Base-by-base conservation (phyloP, 2,888 invertebrate genomes). In the Luffia ferchaultella region DNA sequence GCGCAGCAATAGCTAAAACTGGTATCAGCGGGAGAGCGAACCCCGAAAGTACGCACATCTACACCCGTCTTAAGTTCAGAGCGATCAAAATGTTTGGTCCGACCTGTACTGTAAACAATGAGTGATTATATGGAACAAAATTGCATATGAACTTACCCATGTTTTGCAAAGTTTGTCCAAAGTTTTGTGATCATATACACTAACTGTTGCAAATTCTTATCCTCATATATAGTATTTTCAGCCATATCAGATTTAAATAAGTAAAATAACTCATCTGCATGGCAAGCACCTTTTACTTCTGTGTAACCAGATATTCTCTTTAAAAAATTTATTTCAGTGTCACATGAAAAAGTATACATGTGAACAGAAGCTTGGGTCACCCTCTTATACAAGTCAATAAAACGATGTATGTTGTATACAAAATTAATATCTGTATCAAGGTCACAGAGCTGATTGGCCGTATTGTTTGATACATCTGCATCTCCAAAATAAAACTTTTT, bases 141-240 rank as follows among this genome's bases (percentile, higher is more conserved):
- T 45, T 46, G 47, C 42, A 44, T 50, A 46, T 44, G 41, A 20
- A 60, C 60, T 62, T 57, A 80, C 82, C 68, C 66, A 50, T 67
- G 65, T 62, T 73, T 80, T 16, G 78, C 78, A 54, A 82, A 82
- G 54, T 79, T 73, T 0, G 77, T 66, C 77, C 79, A 77, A 47
- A 82, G 45, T 55, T 67, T 75, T 0, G 74, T 73, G 42, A 78
- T 53, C 20, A 63, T 58, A 42, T 62, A 58, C 0, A 64, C 61
- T 58, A 70, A 63, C 42, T 62, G 62, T 48, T 67, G 68, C 7
- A 61, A 52, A 1, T 62, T 54, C 2, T 66, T 61, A 5, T 64
- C 59, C 1, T 66, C 55, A 47, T 59, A 56, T 20, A 72, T 72
- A 16, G 59, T 56, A 46, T 70, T 67, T 46, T 64, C 63, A 42